These are phyloP conservation scores for Caenorhabditis wallacei DNA, from an alignment of 2,888 invertebrate species.

Conservation along the genomic window DNA sequence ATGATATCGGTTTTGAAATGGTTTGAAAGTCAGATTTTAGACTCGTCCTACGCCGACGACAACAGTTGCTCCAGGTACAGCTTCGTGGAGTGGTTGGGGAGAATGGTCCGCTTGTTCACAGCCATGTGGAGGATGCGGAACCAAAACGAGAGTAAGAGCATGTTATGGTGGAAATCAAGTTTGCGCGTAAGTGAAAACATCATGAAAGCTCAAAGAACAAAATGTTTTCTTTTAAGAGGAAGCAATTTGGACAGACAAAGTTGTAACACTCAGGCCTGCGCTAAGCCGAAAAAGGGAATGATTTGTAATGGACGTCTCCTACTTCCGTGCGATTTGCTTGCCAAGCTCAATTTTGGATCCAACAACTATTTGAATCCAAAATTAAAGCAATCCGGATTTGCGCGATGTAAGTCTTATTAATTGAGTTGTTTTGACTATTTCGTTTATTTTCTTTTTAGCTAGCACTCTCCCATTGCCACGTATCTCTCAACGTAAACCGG, in stretches of 20 bases:
- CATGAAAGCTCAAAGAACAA: not conserved
- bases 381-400: constrained; percentile 63
- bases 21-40: constrained; percentile 12
- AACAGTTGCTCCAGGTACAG: constrained; percentile 44
- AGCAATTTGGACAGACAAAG: constrained; percentile 65
- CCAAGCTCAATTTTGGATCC: constrained; percentile 78
- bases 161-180: constrained; percentile 78
- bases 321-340: constrained; percentile 80
- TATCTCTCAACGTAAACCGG: constrained; percentile 58
- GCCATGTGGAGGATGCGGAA: constrained; percentile 77
- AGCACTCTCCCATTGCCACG: constrained; percentile 64
- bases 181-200: constrained; percentile 72
- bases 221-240: constrained; percentile 66
- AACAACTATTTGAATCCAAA: constrained; percentile 68
- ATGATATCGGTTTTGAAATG: not conserved
- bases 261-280: constrained; percentile 78
- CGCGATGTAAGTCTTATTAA: constrained; percentile 47
- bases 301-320: constrained; percentile 76
- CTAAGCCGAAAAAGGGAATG: constrained; percentile 67
- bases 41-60: constrained; percentile 54
- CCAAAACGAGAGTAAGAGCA: constrained; percentile 69
- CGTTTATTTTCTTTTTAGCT: constrained; percentile 36
- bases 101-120: constrained; percentile 73
- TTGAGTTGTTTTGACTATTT: constrained; percentile 20
- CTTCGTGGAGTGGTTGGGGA: constrained; percentile 73